Percentiles rank a stretch among this genome's conserved stretches.
These are phyloP conservation scores for Schlechtendalia chinensis DNA, from an alignment of 1,140 invertebrate genomes.

Conservation along the genomic window DNA sequence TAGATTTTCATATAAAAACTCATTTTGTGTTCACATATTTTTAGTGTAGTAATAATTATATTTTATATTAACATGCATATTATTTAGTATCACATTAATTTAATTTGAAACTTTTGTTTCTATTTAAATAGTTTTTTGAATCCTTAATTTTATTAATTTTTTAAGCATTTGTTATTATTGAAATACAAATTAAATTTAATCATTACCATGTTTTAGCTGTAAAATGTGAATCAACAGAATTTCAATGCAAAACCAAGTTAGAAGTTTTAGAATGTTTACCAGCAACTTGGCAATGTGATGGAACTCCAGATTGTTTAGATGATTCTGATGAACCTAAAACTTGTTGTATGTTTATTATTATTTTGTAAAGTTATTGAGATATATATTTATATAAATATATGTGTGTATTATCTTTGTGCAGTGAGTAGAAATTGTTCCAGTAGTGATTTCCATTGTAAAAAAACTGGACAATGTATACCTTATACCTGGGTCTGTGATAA, in stretches of 20 bases:
- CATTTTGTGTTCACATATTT: not conserved
- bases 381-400: too few species aligned
- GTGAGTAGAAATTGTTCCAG: constrained; percentile 58
- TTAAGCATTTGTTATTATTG: too few species aligned
- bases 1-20: not conserved
- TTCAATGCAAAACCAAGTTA: constrained; percentile 50
- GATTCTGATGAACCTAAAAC: constrained; percentile 65
- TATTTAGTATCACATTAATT: not conserved
- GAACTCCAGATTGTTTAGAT: constrained; percentile 69
- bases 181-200: not conserved
- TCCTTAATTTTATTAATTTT: too few species aligned
- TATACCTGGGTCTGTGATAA: constrained; percentile 73
- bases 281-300: constrained; percentile 67
- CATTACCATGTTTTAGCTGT: constrained; percentile 43
- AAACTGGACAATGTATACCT: constrained; percentile 72
- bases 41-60: not conserved
- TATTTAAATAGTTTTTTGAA: too few species aligned
- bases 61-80: too few species aligned
- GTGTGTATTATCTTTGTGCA: constrained; percentile 53
- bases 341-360: constrained; percentile 51
- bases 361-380: not conserved
- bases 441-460: constrained; percentile 62
- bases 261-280: constrained; percentile 63
- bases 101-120: not conserved
- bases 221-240: constrained; percentile 51